phyloP scores from a whole-genome alignment of 2,797 vertebrate genomes.

The Hoplostethus atlanticus region DNA sequence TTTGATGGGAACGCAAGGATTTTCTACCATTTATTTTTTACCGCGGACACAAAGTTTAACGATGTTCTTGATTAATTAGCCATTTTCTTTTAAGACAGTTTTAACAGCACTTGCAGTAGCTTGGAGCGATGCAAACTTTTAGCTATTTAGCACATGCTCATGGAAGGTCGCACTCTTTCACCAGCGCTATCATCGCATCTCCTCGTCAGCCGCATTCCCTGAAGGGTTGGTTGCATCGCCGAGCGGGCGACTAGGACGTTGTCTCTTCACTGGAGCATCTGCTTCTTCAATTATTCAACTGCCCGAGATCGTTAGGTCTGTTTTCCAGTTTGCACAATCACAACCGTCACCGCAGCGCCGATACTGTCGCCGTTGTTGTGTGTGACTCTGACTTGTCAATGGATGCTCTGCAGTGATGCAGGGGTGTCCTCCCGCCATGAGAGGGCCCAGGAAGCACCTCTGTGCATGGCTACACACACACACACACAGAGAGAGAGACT shows the following conservation, averaged over 20 bases:
- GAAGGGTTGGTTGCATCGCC: constrained; percentile 31
- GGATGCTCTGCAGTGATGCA: constrained; percentile 20
- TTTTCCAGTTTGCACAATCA: constrained; percentile 49
- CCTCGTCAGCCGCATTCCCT: constrained; percentile 43
- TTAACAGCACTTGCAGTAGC: constrained; percentile 26
- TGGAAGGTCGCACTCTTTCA: neutral
- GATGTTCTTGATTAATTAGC: constrained; percentile 74
- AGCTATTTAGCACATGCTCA: constrained; percentile 10
- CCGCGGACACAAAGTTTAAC: constrained; percentile 56
- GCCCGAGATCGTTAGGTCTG: constrained; percentile 56
- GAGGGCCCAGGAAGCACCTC: constrained; percentile 18
- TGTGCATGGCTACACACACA: constrained; percentile 16
- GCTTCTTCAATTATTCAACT: constrained; percentile 75
- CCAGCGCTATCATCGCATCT: neutral
- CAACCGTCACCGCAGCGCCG: constrained; percentile 43
- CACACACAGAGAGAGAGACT: neutral
- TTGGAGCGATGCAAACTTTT: constrained; percentile 46
- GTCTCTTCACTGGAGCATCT: constrained; percentile 51
- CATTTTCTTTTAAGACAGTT: constrained; percentile 56
- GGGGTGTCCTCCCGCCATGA: constrained; percentile 2
- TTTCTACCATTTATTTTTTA: constrained; percentile 63
- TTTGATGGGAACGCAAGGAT: constrained; percentile 56
- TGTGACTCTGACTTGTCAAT: constrained; percentile 24
- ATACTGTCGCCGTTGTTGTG: neutral
- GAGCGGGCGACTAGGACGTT: constrained; percentile 29